A percentile compares a stretch with the other conserved stretches of the same genome.
Conservation (phyloP, 1,140 invertebrate genomes). For the Drosophila paulistorum region DNA sequence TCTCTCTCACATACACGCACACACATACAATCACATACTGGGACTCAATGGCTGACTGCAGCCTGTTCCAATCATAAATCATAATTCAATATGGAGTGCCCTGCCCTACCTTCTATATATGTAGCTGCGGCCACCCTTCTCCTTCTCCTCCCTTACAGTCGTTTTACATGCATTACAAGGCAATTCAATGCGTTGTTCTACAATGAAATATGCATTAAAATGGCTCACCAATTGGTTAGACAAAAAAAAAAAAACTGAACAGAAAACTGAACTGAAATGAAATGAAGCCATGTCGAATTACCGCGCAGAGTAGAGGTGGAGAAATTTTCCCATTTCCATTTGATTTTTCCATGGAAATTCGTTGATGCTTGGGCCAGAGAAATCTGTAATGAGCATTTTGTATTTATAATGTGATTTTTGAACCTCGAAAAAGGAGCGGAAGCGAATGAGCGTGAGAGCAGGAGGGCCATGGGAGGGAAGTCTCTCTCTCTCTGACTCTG, state of each 20-base stretch:
- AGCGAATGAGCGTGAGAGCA: not conserved
- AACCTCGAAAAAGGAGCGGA: conserved; percentile 4
- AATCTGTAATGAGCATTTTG: conserved; percentile 11
- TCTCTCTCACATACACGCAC: conserved; percentile 28
- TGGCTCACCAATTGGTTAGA: conserved; percentile 61
- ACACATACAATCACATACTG: conserved; percentile 8
- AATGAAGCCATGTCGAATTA: conserved; percentile 55
- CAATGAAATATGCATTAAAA: conserved; percentile 79
- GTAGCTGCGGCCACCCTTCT: not conserved
- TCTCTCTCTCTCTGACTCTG: too few relatives aligned
- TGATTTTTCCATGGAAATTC: conserved; percentile 56
- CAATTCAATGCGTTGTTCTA: conserved; percentile 58
- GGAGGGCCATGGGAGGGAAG: not conserved
- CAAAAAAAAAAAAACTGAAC: conserved; percentile 47
- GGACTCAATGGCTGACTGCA: conserved; percentile 49
- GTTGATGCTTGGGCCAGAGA: conserved; percentile 16
- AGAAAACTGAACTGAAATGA: not conserved
- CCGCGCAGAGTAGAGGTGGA: conserved; percentile 26
- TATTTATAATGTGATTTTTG: conserved; percentile 53
- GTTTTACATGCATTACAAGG: conserved; percentile 55
- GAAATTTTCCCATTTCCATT: conserved; percentile 7
- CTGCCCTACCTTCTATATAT: conserved; percentile 19
- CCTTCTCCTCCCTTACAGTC: not conserved
- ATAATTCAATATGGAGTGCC: conserved; percentile 79
- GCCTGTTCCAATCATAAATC: conserved; percentile 77